A percentile compares a stretch with the other conserved stretches of the same genome.
Conservation (phyloP, 2,888 invertebrate genomes). For the Xestia ashworthii region DNA sequence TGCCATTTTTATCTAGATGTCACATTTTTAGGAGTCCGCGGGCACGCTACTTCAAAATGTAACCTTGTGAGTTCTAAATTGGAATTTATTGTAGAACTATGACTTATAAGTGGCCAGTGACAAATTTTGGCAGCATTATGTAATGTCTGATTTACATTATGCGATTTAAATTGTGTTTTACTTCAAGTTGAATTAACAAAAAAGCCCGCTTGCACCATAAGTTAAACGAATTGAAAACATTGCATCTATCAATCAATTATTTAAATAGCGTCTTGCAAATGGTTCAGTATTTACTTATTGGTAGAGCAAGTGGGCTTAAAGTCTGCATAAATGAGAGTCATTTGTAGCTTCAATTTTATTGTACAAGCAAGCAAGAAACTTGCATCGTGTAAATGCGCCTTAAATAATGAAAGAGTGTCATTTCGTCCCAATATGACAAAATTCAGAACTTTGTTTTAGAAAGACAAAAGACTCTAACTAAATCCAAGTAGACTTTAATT, state of each 20-base stretch:
- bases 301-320: neutral
- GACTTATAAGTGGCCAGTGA: neutral
- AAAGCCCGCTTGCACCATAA: neutral
- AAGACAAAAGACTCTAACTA: neutral
- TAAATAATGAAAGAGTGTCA: neutral
- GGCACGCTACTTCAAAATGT: neutral
- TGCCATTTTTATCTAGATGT: slow-evolving; percentile 36
- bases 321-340: neutral
- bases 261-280: neutral
- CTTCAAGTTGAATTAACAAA: neutral
- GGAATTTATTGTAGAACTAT: neutral
- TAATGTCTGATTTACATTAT: neutral
- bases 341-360: neutral
- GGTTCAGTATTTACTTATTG: neutral
- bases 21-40: slow-evolving; percentile 19
- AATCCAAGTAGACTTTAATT: slow-evolving; percentile 1
- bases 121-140: neutral
- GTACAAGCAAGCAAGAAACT: neutral
- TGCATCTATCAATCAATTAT: neutral
- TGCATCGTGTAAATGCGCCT: neutral
- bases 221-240: neutral
- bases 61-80: neutral
- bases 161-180: neutral
- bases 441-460: neutral
- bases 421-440: neutral